Conservation (phyloP, 1,140 invertebrate species). For the Drosophila serrata region DNA sequence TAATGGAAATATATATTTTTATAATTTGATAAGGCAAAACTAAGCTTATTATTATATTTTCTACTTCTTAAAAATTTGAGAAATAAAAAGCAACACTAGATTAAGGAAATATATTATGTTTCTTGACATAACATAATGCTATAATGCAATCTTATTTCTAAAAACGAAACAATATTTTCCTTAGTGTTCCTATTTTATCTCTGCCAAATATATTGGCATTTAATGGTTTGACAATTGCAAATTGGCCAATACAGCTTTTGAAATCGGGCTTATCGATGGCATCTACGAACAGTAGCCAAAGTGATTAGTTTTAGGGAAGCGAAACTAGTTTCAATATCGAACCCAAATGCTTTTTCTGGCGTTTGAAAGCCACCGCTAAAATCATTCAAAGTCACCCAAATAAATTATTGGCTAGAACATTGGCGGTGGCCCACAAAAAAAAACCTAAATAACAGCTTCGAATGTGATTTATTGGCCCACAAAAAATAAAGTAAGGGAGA, state of each 20-base stretch:
- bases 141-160: too few species aligned
- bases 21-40: too few species aligned
- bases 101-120: too few species aligned
- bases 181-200: not conserved
- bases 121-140: too few species aligned
- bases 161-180: not conserved
- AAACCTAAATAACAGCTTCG: conserved; percentile 9
- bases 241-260: conserved; percentile 33
- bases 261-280: conserved; percentile 36
- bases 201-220: conserved; percentile 66
- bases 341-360: conserved; percentile 5
- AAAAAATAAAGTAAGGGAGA: conserved; percentile 58
- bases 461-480: conserved; percentile 73
- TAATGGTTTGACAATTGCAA: conserved; percentile 74
- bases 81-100: too few species aligned
- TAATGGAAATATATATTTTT: too few species aligned
- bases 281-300: conserved; percentile 65
- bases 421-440: conserved; percentile 50
- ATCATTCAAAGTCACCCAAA: conserved; percentile 68
- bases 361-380: conserved; percentile 60
- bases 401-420: conserved; percentile 63
- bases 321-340: conserved; percentile 42
- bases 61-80: too few species aligned
- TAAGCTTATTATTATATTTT: too few species aligned
- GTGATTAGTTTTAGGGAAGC: conserved; percentile 49